phyloP scores from a whole-genome alignment of 2,797 vertebrate genomes.

The Takifugu rubripes region DNA sequence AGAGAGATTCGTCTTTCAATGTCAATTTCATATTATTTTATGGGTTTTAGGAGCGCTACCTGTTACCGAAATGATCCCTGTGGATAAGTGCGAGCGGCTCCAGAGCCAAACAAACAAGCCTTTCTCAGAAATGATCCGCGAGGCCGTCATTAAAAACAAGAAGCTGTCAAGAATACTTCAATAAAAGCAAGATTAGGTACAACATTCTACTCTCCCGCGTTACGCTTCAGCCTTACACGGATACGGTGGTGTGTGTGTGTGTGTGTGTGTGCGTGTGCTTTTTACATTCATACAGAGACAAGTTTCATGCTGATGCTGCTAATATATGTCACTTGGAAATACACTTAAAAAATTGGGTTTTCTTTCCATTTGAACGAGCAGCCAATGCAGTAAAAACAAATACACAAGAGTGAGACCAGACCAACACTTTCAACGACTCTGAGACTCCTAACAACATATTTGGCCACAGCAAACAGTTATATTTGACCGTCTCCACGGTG shows the following conservation, averaged over 20 bases:
- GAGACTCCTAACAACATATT: conserved; percentile 32
- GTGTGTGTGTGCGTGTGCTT: too few species aligned
- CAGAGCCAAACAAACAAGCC: conserved; percentile 36
- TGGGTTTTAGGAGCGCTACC: conserved; percentile 80
- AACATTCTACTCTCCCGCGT: conserved; percentile 58
- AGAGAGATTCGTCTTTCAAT: conserved; percentile 94
- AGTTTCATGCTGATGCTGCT: conserved; percentile 9
- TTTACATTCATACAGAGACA: too few species aligned
- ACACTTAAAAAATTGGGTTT: conserved; percentile 52
- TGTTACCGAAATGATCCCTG: conserved; percentile 78
- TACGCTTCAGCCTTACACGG: conserved; percentile 46
- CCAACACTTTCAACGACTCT: too few species aligned
- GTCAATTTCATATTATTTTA: conserved; percentile 83
- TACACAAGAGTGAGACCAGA: not conserved
- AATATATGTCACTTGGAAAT: not conserved
- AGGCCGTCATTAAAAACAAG: conserved; percentile 19
- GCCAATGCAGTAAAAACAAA: conserved; percentile 29
- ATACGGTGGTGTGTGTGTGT: too few species aligned
- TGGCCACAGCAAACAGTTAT: conserved; percentile 35
- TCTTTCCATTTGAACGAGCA: conserved; percentile 61
- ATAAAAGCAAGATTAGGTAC: conserved; percentile 1
- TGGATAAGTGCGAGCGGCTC: conserved; percentile 24
- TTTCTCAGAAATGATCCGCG: conserved; percentile 12
- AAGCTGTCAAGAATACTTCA: conserved; percentile 2
- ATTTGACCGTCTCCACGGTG: not conserved